Base-by-base conservation (phyloP, 2,797 vertebrate species). In the Acanthornis magna region DNA sequence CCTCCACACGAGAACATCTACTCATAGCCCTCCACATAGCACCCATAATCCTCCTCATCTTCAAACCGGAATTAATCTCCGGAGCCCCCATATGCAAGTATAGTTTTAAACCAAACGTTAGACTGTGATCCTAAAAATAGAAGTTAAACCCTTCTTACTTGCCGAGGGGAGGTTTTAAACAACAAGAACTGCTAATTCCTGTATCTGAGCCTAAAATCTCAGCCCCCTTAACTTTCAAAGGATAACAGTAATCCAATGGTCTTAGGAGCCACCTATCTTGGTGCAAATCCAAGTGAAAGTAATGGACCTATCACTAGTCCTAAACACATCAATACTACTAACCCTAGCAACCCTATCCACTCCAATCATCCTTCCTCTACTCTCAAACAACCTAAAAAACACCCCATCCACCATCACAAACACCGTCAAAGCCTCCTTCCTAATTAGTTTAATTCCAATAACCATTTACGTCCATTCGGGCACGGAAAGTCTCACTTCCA, bases 341-440 rank as follows among this genome's bases (percentile, higher is more conserved):
- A 45, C 32, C 18, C 17, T 72, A 12, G 0, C 13, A 5, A 43
- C 17, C 17, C 10, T 55, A 0, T 7, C 5, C 4, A 20, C 30
- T 0, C 51, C 68, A 0, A 32, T 45, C 5, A 5, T 57, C 0
- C 1, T 72, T 0, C 70, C 70, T 0, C 11, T 45, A 0, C 4
- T 73, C 0, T 45, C 53, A 0, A 1, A 32, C 4, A 53, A 7
- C 2, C 8, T 70, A 0, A 43, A 55, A 43, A 72, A 21, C 2
- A 7, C 70, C 4, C 71, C 71, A 0, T 5, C 3, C 0, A 36
- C 1, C 3, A 58, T 58, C 2, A 30, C 15, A 3, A 17, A 1
- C 1, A 58, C 71, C 1, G n/a, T 73, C 0, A 73, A 73, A 18
- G 14, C 20, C 1, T 21, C 71, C 0, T 73, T 73, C 5, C 3